Evolutionary conservation across 2,888 invertebrate genomes (phyloP).

Genomic region (Pterostichus niger): DNA sequence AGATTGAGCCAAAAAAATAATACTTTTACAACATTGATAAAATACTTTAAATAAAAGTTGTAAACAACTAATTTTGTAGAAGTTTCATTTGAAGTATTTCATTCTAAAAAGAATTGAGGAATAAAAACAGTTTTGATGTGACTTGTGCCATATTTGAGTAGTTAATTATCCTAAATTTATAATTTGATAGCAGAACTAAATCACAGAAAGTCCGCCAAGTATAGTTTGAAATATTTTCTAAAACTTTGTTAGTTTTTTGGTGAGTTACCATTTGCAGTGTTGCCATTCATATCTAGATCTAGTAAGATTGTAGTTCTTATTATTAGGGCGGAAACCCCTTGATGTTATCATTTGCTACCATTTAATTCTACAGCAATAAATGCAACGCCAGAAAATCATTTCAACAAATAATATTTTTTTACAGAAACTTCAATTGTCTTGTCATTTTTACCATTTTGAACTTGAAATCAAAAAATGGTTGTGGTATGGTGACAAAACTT

Average conservation of each 20-base stretch:
- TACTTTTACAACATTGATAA: too few relatives aligned
- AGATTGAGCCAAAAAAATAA: too few relatives aligned
- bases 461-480: constrained; percentile 60
- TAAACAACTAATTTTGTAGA: too few relatives aligned
- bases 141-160: background rate
- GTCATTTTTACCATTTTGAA: constrained; percentile 59
- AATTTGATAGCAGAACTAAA: background rate
- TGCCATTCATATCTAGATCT: constrained; percentile 15
- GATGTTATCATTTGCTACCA: constrained; percentile 60
- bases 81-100: too few relatives aligned
- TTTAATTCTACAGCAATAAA: constrained; percentile 64
- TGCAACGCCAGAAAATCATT: constrained; percentile 26
- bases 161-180: background rate
- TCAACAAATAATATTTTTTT: constrained; percentile 42
- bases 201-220: constrained; percentile 27
- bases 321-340: constrained; percentile 60
- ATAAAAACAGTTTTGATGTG: too few relatives aligned
- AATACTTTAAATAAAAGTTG: too few relatives aligned
- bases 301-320: constrained; percentile 58
- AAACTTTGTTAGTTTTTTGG: background rate
- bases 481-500: constrained; percentile 62
- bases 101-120: too few relatives aligned
- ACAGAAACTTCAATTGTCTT: constrained; percentile 28
- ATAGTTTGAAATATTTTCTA: background rate
- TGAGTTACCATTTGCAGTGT: constrained; percentile 8